Conservation (phyloP, 35 echinoderm and acorn worm genomes). For the Ophioderma brevispina region DNA sequence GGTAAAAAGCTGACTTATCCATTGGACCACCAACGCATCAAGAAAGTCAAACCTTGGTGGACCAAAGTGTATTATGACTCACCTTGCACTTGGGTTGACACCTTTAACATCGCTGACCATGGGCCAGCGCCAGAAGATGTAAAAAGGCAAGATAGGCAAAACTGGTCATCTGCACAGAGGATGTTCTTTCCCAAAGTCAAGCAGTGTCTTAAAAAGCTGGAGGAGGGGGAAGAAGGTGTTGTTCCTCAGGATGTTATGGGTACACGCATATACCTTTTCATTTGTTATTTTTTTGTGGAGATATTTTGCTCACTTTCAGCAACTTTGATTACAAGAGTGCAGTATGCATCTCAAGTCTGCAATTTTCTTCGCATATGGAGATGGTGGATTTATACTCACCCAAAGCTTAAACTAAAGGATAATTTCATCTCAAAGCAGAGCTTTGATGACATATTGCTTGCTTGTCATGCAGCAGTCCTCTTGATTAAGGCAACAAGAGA, state of each 20-base stretch:
- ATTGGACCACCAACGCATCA: neutral
- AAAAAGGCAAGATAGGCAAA: neutral
- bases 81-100: neutral
- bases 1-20: neutral
- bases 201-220: neutral
- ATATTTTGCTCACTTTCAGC: neutral
- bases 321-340: neutral
- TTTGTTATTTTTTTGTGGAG: neutral
- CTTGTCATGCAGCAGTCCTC: neutral
- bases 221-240: neutral
- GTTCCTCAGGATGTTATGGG: neutral
- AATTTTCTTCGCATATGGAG: neutral
- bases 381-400: neutral
- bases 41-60: neutral
- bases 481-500: neutral
- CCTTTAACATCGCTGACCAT: neutral
- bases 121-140: neutral
- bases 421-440: neutral
- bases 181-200: neutral
- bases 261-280: neutral
- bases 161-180: neutral
- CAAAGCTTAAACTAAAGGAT: neutral
- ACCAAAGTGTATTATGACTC: neutral
- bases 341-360: neutral
- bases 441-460: neutral